These are phyloP conservation scores for Drosophila virilis DNA, from an alignment of 1,140 invertebrate species.

Conservation along the genomic window DNA sequence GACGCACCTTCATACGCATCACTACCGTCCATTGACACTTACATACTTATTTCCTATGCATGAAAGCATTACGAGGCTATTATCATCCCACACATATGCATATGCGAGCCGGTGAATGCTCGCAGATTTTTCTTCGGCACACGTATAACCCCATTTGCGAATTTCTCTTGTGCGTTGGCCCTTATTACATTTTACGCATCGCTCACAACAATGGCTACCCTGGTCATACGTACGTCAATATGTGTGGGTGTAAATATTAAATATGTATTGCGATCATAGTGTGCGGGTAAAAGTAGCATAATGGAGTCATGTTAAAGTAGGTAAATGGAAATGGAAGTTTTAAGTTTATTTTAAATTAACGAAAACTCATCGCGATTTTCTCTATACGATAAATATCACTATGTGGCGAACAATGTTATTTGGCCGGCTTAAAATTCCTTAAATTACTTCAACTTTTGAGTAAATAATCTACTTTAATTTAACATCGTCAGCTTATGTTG, in stretches of 20 bases:
- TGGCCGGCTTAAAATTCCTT: too few species aligned
- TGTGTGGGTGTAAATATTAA: constrained; percentile 68
- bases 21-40: not conserved
- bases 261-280: constrained; percentile 66
- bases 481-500: too few species aligned
- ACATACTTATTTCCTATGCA: constrained; percentile 26
- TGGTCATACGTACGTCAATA: constrained; percentile 20
- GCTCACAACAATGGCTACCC: constrained; percentile 62
- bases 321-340: too few species aligned
- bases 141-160: constrained; percentile 41
- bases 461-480: too few species aligned
- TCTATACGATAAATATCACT: too few species aligned
- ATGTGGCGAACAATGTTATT: too few species aligned
- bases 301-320: too few species aligned
- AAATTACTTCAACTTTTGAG: too few species aligned
- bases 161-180: constrained; percentile 65
- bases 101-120: constrained; percentile 51
- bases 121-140: constrained; percentile 44
- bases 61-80: constrained; percentile 33
- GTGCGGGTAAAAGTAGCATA: too few species aligned
- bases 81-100: constrained; percentile 38
- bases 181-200: constrained; percentile 52
- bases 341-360: too few species aligned
- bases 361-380: too few species aligned
- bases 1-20: constrained; percentile 1